Evolutionary conservation across 1,140 invertebrate genomes (phyloP).

Genomic region (Arctopsyche grandis): DNA sequence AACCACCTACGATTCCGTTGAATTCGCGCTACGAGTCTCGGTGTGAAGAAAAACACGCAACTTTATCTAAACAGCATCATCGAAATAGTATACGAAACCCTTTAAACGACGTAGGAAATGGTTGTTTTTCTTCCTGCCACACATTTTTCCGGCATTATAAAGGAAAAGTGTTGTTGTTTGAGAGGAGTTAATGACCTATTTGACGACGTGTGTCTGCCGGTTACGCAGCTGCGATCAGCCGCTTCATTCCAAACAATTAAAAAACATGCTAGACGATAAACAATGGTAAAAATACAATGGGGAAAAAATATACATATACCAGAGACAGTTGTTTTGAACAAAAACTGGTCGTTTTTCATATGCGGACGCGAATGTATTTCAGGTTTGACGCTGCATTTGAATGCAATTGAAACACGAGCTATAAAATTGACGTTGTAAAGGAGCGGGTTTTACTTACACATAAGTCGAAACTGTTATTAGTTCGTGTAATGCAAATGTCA

Average conservation of each 20-base stretch:
- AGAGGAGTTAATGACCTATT: slow-evolving; percentile 42
- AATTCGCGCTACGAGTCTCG: background rate
- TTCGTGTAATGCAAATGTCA: too few relatives aligned
- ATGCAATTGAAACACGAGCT: too few relatives aligned
- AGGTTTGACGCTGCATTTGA: too few relatives aligned
- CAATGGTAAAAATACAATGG: background rate
- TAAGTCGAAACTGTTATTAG: too few relatives aligned
- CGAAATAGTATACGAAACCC: background rate
- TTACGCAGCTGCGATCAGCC: slow-evolving; percentile 42
- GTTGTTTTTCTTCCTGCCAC: slow-evolving; percentile 10
- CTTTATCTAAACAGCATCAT: background rate
- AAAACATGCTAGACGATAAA: background rate
- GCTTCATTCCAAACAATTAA: slow-evolving; percentile 47
- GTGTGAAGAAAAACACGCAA: background rate
- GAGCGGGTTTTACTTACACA: too few relatives aligned
- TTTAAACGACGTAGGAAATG: too few relatives aligned
- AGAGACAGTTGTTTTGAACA: too few relatives aligned
- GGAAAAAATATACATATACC: too few relatives aligned
- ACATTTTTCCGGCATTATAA: background rate
- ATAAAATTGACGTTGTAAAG: too few relatives aligned
- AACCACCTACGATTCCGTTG: background rate
- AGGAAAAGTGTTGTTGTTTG: slow-evolving; percentile 38
- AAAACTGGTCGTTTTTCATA: too few relatives aligned
- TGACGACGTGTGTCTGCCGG: slow-evolving; percentile 43
- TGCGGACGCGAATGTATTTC: too few relatives aligned